Evolutionary conservation across 2,888 invertebrate genomes (phyloP).

Genomic region (Drosophila anomelani): DNA sequence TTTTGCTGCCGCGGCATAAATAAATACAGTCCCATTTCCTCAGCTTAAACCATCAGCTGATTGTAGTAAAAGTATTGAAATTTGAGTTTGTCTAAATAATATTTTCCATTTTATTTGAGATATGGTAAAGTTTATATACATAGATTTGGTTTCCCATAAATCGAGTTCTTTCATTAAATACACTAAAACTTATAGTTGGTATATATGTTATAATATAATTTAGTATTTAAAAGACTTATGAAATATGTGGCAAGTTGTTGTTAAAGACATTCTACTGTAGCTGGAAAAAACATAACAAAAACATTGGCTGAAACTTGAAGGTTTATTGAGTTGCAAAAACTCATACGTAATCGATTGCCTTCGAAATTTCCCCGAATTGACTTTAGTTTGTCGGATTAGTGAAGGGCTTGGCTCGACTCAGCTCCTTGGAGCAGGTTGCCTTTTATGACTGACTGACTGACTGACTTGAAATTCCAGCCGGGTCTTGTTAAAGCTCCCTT

Average conservation of each 20-base stretch:
- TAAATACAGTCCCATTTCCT: slow-evolving; percentile 10
- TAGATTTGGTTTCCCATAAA: neutral
- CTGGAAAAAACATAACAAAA: neutral
- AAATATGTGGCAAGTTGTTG: too few relatives aligned
- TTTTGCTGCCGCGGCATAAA: slow-evolving; percentile 31
- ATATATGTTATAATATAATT: too few relatives aligned
- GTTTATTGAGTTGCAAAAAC: slow-evolving; percentile 39
- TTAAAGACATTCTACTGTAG: neutral
- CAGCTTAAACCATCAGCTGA: slow-evolving; percentile 5
- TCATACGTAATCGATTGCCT: slow-evolving; percentile 45
- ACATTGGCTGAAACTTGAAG: slow-evolving; percentile 10
- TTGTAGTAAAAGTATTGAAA: neutral
- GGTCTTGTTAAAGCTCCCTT: slow-evolving; percentile 35
- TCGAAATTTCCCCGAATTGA: slow-evolving; percentile 21
- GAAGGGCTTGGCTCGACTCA: neutral
- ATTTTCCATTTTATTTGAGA: neutral
- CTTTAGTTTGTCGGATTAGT: slow-evolving; percentile 52
- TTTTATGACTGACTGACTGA: slow-evolving; percentile 6
- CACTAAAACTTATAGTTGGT: too few relatives aligned
- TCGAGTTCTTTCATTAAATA: too few relatives aligned
- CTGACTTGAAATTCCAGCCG: slow-evolving; percentile 8
- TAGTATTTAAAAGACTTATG: too few relatives aligned
- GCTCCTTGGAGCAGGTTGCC: slow-evolving; percentile 16
- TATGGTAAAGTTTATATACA: neutral
- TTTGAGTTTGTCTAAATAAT: neutral